These are phyloP conservation scores for Aplysina aerophoba DNA, from an alignment of 37 sponge, comb jelly and placozoan genomes.

Conservation along the genomic window DNA sequence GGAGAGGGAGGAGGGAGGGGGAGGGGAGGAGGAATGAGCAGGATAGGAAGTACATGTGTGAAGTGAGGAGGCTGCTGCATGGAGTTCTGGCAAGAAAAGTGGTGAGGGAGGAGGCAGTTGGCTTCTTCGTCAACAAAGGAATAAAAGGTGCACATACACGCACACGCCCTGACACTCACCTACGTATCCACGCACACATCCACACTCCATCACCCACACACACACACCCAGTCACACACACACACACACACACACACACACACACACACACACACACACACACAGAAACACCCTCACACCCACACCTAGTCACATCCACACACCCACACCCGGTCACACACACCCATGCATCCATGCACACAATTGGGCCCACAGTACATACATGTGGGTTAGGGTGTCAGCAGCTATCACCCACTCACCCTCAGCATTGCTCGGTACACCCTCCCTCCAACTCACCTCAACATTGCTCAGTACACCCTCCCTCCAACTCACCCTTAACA, in stretches of 20 bases:
- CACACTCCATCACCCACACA: neutral
- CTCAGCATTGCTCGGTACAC: constrained; percentile 37
- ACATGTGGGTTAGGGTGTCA: constrained; percentile 45
- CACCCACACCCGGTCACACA: constrained; percentile 13
- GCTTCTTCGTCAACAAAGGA: too few relatives aligned
- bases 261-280: constrained; percentile 14
- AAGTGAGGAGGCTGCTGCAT: too few relatives aligned
- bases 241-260: constrained; percentile 18
- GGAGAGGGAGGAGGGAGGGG: neutral
- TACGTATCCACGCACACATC: neutral
- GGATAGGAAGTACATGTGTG: too few relatives aligned
- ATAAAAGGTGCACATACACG: neutral
- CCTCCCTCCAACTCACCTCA: too few relatives aligned
- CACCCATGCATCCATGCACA: constrained; percentile 23
- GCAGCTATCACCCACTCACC: neutral
- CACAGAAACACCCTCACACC: constrained; percentile 42
- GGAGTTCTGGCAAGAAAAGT: too few relatives aligned
- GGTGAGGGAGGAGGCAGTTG: too few relatives aligned
- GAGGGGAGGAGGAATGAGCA: neutral
- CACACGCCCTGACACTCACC: neutral
- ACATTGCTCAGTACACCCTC: too few relatives aligned
- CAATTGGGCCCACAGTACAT: constrained; percentile 23
- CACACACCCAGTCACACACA: constrained; percentile 40
- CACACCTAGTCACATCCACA: constrained; percentile 25
- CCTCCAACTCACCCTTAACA: constrained; percentile 18